These are phyloP conservation scores for Caerostris extrusa DNA, from an alignment of 1,140 invertebrate genomes.

Conservation along the genomic window DNA sequence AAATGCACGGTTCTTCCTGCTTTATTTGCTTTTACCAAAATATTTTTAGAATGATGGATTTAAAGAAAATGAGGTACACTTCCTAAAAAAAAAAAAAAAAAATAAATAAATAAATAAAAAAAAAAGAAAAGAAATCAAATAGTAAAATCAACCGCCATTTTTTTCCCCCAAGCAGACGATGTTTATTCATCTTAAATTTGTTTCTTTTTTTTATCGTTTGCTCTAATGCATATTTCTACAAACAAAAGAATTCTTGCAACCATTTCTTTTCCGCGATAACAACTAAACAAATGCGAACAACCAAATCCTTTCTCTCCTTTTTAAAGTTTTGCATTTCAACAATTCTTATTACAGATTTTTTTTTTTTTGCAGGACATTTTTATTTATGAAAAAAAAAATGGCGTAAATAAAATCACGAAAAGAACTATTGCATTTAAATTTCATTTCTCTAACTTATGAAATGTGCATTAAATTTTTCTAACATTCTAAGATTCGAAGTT, in stretches of 20 bases:
- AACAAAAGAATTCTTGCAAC: constrained; percentile 20
- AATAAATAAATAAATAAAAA: no score
- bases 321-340: constrained; percentile 33
- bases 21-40: neutral
- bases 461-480: no score
- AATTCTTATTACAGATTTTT: neutral
- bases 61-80: neutral
- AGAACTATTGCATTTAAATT: neutral
- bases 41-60: neutral
- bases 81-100: neutral
- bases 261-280: neutral
- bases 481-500: no score
- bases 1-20: neutral
- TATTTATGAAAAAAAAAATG: neutral
- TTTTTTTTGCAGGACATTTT: neutral
- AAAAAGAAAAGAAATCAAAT: neutral
- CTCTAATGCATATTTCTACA: constrained; percentile 7
- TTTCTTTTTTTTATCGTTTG: neutral
- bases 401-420: no score
- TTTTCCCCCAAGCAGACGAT: neutral
- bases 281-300: neutral
- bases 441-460: no score
- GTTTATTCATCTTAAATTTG: neutral
- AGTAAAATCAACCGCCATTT: neutral
- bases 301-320: constrained; percentile 5